Conservation (phyloP, 92 coral and sea anemone species). For the Epizoanthus rinbou region DNA sequence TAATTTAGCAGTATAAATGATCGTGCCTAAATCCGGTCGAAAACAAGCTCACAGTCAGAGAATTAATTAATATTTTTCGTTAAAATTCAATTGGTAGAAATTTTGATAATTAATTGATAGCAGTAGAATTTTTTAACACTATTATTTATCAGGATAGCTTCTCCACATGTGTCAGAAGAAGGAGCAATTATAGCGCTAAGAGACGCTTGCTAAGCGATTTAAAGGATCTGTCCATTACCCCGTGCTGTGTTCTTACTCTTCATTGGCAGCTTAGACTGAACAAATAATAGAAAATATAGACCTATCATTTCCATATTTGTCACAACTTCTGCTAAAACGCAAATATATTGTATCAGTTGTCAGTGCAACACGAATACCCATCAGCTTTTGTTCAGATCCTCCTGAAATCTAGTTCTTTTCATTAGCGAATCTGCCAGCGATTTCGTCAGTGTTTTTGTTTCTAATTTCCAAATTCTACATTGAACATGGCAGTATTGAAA, state of each 20-base stretch:
- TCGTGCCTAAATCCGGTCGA: slow-evolving; percentile 3
- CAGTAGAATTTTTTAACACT: neutral
- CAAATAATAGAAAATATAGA: slow-evolving; percentile 2
- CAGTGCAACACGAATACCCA: neutral
- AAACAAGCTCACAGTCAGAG: slow-evolving; percentile 2
- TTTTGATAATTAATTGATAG: neutral
- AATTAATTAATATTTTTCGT: slow-evolving; percentile 3
- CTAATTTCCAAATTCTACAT: slow-evolving; percentile 18
- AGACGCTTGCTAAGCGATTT: slow-evolving; percentile 9
- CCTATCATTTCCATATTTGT: neutral
- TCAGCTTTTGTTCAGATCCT: neutral
- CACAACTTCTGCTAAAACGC: neutral
- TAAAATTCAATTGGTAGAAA: slow-evolving; percentile 31
- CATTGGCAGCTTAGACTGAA: slow-evolving; percentile 10
- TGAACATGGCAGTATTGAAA: slow-evolving; percentile 6
- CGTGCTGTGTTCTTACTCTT: neutral
- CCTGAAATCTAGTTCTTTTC: neutral
- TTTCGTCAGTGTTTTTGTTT: neutral
- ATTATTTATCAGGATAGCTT: slow-evolving; percentile 14
- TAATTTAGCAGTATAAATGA: neutral
- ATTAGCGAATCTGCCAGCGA: neutral
- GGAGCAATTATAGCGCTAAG: slow-evolving; percentile 1
- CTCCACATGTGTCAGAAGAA: neutral
- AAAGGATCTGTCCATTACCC: slow-evolving; percentile 1
- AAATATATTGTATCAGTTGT: neutral